A percentile compares a stretch with the other conserved stretches of the same genome.
phyloP scores from a whole-genome alignment of 2,113 vertebrate genomes.

The Mesitornis unicolor region DNA sequence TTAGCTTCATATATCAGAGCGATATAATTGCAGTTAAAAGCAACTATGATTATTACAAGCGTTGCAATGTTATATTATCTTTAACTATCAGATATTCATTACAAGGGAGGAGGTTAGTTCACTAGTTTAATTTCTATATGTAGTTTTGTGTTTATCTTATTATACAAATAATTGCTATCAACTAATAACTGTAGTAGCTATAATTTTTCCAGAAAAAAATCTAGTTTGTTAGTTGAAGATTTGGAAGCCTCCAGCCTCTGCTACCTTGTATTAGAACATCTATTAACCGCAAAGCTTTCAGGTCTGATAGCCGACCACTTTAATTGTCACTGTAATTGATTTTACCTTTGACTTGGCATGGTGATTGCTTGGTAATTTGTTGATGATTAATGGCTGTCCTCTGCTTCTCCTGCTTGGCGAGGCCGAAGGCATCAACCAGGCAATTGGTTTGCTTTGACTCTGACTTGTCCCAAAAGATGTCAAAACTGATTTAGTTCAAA shows the following conservation, averaged over 20 bases:
- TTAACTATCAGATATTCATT: neutral
- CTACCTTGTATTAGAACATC: neutral
- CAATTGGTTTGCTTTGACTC: conserved; percentile 24
- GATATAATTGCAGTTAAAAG: neutral
- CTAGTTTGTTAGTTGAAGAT: neutral
- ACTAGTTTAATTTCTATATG: neutral
- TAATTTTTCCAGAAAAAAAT: neutral
- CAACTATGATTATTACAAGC: neutral
- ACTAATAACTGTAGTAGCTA: neutral
- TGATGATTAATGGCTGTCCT: conserved; percentile 64
- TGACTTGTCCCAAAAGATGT: conserved; percentile 35
- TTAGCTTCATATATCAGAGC: neutral
- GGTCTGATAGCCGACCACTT: conserved; percentile 31
- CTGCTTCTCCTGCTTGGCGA: conserved; percentile 36
- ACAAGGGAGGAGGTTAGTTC: neutral
- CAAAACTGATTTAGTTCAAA: conserved; percentile 4
- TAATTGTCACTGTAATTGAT: conserved; percentile 70
- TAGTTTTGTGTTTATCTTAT: neutral
- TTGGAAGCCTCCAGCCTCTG: neutral
- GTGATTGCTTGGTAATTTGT: conserved; percentile 59
- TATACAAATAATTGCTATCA: neutral
- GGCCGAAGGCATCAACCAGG: neutral
- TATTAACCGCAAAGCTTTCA: conserved; percentile 32
- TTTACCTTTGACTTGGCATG: conserved; percentile 67
- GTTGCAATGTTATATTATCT: neutral